phyloP scores from a whole-genome alignment of 2,888 invertebrate genomes.

The Drosophila nigritarsus region DNA sequence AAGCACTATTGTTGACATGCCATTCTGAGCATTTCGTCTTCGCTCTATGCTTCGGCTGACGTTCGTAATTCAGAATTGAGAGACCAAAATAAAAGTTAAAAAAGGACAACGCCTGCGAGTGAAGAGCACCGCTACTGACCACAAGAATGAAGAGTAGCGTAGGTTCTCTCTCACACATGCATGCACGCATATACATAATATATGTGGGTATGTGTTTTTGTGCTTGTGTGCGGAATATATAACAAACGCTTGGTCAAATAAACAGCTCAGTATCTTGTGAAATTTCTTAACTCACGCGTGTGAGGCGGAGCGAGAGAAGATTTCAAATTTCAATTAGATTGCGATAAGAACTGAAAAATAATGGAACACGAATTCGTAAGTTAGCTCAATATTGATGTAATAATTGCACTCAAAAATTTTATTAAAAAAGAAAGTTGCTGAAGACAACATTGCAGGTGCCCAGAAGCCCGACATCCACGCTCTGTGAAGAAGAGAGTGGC shows the following conservation, averaged over 20 bases:
- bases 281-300: conserved; percentile 5
- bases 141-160: not conserved
- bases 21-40: not conserved
- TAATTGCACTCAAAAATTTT: not conserved
- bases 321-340: not conserved
- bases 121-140: not conserved
- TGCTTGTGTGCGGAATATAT: conserved; percentile 23
- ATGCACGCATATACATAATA: not conserved
- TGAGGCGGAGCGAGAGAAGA: not conserved
- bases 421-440: not conserved
- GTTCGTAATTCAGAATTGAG: not conserved
- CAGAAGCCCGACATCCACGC: conserved; percentile 7
- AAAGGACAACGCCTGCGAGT: not conserved
- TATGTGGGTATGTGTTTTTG: not conserved
- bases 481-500: not conserved
- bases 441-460: conserved; percentile 1
- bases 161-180: not conserved
- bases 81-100: not conserved
- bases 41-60: not conserved
- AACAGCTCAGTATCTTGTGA: conserved; percentile 24
- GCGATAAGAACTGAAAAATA: not conserved
- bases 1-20: no score
- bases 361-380: conserved; percentile 35
- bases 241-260: conserved; percentile 2
- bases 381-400: not conserved